These are phyloP conservation scores for Congeria kusceri DNA, from an alignment of 2,888 invertebrate species.

Conservation along the genomic window DNA sequence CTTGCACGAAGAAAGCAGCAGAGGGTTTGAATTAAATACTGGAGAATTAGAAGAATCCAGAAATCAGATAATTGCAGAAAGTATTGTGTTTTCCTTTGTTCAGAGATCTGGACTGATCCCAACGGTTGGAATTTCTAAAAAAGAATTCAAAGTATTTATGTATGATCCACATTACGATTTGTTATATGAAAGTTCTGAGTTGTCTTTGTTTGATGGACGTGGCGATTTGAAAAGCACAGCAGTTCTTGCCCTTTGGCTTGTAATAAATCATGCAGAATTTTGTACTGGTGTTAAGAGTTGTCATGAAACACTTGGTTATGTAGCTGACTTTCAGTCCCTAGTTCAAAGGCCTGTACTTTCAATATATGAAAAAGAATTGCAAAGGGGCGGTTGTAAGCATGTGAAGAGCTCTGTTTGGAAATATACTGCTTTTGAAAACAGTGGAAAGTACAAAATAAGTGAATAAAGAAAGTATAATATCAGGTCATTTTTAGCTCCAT, in stretches of 20 bases:
- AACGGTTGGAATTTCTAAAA: not conserved
- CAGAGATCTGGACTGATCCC: slow-evolving; percentile 3
- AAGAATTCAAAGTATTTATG: slow-evolving; percentile 16
- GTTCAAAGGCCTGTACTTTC: not conserved
- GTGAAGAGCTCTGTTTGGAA: not conserved
- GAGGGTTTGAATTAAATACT: not conserved
- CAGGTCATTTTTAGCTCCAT: no score
- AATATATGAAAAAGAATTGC: slow-evolving; percentile 1
- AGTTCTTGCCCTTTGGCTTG: slow-evolving; percentile 24
- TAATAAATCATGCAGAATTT: slow-evolving; percentile 15
- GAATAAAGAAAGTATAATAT: no score
- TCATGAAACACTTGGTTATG: slow-evolving; percentile 7
- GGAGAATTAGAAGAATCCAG: slow-evolving; percentile 7
- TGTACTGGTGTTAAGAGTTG: slow-evolving; percentile 21
- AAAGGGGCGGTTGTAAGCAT: slow-evolving; percentile 11
- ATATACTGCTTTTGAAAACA: no score
- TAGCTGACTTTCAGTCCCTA: slow-evolving; percentile 10
- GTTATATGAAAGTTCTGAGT: slow-evolving; percentile 11
- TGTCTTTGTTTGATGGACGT: slow-evolving; percentile 5
- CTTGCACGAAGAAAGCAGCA: no score
- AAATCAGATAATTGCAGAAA: slow-evolving; percentile 16
- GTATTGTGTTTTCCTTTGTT: slow-evolving; percentile 10
- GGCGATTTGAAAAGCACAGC: not conserved
- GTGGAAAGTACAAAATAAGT: no score
- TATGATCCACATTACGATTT: slow-evolving; percentile 25